Evolutionary conservation across 2,888 invertebrate species (phyloP).

Genomic region (Hydrotaea diabolus): DNA sequence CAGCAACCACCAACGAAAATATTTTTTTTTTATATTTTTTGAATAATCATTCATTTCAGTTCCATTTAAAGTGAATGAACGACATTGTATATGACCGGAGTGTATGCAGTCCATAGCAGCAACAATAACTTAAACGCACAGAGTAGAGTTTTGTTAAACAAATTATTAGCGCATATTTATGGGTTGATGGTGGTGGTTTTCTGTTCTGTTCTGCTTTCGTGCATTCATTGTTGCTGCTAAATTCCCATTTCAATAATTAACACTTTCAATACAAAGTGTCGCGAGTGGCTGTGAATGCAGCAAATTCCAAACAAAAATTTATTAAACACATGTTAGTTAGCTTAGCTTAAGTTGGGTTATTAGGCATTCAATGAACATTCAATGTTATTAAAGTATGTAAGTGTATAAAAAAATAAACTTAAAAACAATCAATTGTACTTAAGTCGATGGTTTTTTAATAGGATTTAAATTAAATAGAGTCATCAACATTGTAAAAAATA

Average conservation of each 20-base stretch:
- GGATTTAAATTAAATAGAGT: too few species aligned
- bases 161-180: background rate
- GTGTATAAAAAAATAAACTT: too few species aligned
- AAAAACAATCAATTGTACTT: too few species aligned
- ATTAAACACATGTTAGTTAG: too few species aligned
- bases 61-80: background rate
- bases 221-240: background rate
- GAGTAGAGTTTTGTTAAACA: background rate
- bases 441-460: too few species aligned
- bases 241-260: background rate
- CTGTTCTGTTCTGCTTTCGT: background rate
- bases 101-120: background rate
- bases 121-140: background rate
- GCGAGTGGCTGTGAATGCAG: constrained; percentile 1
- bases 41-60: constrained; percentile 1
- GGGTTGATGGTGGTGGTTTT: too few species aligned
- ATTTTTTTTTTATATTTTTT: background rate
- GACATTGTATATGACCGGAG: background rate
- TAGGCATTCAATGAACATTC: too few species aligned
- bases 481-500: too few species aligned
- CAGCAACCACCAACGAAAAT: too few species aligned
- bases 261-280: background rate
- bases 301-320: background rate
- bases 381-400: too few species aligned
- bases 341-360: too few species aligned